Conservation (phyloP, 2,797 vertebrate genomes). For the Nyctibius grandis region DNA sequence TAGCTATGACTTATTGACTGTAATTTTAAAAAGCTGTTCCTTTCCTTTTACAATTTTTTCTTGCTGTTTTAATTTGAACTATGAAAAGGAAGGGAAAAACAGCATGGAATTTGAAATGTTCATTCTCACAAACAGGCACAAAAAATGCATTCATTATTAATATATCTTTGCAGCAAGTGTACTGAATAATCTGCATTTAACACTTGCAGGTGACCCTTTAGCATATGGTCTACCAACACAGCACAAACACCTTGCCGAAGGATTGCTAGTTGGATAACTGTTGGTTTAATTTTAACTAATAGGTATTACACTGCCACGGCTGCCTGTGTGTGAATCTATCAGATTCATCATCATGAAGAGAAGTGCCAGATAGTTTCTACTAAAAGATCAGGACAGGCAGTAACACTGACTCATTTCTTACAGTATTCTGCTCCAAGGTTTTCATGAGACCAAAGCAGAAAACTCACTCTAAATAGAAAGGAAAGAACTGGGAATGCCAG, state of each 20-base stretch:
- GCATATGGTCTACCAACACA: neutral
- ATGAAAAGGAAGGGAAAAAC: neutral
- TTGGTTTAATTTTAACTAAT: conserved; percentile 39
- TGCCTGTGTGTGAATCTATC: neutral
- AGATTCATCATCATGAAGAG: neutral
- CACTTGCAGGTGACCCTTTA: neutral
- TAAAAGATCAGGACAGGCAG: neutral
- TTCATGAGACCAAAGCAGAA: neutral
- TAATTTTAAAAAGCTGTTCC: neutral
- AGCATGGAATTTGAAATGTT: neutral
- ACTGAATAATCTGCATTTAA: neutral
- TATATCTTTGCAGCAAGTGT: neutral
- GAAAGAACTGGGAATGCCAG: conserved; percentile 8
- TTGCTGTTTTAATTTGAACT: conserved; percentile 12
- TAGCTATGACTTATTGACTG: neutral
- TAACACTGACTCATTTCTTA: conserved; percentile 43
- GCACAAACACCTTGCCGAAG: neutral
- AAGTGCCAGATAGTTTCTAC: neutral
- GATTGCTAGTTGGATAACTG: neutral
- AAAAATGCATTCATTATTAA: neutral
- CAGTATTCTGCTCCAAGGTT: neutral
- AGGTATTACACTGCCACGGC: neutral
- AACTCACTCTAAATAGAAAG: neutral
- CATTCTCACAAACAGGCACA: neutral
- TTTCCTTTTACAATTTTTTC: neutral